A percentile compares a stretch with the other conserved stretches of the same genome.
These are phyloP conservation scores for Anguilla pacifica DNA, from an alignment of 2,797 vertebrate species.

Conservation along the genomic window DNA sequence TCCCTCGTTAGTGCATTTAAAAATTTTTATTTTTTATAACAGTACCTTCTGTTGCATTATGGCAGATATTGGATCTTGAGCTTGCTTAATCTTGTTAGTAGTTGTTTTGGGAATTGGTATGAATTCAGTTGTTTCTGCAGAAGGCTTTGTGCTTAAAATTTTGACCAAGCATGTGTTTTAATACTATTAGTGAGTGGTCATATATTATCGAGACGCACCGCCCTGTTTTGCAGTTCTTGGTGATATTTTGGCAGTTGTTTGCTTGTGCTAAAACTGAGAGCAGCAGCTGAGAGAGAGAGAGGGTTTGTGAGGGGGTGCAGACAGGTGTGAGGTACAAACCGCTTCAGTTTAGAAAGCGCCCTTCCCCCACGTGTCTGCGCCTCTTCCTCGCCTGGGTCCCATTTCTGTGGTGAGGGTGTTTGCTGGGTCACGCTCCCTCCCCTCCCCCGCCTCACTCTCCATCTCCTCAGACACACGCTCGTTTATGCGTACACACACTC, in stretches of 20 bases:
- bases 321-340: slow-evolving; percentile 9
- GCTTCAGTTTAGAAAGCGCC: background rate
- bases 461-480: background rate
- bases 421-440: background rate
- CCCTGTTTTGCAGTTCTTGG: background rate
- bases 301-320: background rate
- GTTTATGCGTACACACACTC: background rate
- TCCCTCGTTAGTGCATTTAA: background rate
- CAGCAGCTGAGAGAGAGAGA: background rate
- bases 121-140: background rate
- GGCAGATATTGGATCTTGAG: background rate
- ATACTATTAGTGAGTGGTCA: background rate
- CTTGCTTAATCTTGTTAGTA: background rate
- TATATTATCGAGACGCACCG: background rate
- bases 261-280: no score
- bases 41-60: background rate
- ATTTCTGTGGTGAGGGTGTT: slow-evolving; percentile 2
- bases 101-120: background rate
- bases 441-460: background rate
- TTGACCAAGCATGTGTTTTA: background rate
- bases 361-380: background rate
- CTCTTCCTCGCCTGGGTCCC: background rate
- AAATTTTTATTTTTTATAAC: background rate
- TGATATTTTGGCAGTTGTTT: background rate
- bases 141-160: background rate